Percentiles rank a stretch among this genome's conserved stretches.
Conservation (phyloP, 2,797 vertebrate genomes). For the Euphonia xanthogaster region DNA sequence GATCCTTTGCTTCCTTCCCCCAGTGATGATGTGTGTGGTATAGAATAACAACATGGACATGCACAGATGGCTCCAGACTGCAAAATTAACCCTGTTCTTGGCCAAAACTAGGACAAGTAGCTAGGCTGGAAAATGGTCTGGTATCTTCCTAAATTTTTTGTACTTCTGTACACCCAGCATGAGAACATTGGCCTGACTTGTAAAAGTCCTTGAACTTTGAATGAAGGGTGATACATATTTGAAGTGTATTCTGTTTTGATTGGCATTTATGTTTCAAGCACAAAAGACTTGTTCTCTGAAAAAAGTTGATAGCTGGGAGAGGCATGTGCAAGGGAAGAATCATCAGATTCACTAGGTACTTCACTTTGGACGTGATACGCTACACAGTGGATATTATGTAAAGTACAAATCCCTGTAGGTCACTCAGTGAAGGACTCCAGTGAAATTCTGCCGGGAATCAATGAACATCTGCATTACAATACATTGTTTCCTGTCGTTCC, state of each 20-base stretch:
- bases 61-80: neutral
- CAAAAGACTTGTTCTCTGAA: conserved; percentile 1
- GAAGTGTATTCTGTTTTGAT: neutral
- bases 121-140: neutral
- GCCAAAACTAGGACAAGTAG: neutral
- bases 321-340: neutral
- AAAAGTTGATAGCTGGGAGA: conserved; percentile 26
- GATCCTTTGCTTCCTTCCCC: neutral
- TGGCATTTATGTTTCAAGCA: neutral
- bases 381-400: conserved; percentile 37
- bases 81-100: neutral
- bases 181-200: neutral
- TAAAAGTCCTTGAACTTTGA: neutral
- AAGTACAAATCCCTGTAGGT: conserved; percentile 62
- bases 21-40: rapidly evolving
- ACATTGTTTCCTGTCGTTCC: conserved; percentile 65
- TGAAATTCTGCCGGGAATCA: conserved; percentile 63
- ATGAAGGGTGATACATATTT: neutral
- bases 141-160: neutral
- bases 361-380: neutral
- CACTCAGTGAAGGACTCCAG: conserved; percentile 60
- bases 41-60: neutral
- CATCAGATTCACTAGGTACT: conserved; percentile 8
- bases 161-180: neutral
- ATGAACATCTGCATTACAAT: conserved; percentile 73